A percentile compares a stretch with the other conserved stretches of the same genome.
These are phyloP conservation scores for Aeoliscus strigatus DNA, from an alignment of 2,797 vertebrate genomes.

Conservation along the genomic window DNA sequence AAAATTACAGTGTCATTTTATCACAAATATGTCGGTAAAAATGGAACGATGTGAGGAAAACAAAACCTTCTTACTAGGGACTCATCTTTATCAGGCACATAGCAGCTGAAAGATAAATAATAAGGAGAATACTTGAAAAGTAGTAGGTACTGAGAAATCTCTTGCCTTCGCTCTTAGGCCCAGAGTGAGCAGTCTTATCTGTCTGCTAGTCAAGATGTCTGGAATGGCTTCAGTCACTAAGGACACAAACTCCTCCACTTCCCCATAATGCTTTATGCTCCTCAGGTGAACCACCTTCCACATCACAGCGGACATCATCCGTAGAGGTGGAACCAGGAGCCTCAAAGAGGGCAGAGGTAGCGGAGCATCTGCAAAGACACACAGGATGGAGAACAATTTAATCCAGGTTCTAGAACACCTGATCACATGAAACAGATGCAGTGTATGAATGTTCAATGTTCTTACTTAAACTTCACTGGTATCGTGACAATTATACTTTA, in stretches of 20 bases:
- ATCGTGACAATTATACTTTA: too few species aligned
- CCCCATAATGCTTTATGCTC: constrained; percentile 50
- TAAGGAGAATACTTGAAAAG: too few species aligned
- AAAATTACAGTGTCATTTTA: neutral
- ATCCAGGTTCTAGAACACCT: neutral
- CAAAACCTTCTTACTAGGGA: neutral
- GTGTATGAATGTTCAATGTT: too few species aligned
- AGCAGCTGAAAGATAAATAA: neutral
- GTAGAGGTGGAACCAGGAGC: constrained; percentile 57
- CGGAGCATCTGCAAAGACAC: constrained; percentile 23
- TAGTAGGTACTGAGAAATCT: too few species aligned
- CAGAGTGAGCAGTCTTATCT: constrained; percentile 51
- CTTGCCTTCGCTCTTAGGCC: constrained; percentile 59
- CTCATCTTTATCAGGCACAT: neutral
- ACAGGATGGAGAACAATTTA: neutral
- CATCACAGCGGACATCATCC: constrained; percentile 55
- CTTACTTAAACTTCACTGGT: too few species aligned
- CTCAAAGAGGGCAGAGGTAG: constrained; percentile 40
- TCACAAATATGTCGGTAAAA: neutral
- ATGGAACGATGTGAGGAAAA: neutral
- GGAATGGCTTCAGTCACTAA: constrained; percentile 56
- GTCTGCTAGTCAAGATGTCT: constrained; percentile 44
- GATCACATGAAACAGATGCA: neutral
- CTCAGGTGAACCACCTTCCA: constrained; percentile 53
- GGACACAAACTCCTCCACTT: constrained; percentile 60